phyloP scores from a whole-genome alignment of 2,888 invertebrate genomes.

The Apamea anceps region DNA sequence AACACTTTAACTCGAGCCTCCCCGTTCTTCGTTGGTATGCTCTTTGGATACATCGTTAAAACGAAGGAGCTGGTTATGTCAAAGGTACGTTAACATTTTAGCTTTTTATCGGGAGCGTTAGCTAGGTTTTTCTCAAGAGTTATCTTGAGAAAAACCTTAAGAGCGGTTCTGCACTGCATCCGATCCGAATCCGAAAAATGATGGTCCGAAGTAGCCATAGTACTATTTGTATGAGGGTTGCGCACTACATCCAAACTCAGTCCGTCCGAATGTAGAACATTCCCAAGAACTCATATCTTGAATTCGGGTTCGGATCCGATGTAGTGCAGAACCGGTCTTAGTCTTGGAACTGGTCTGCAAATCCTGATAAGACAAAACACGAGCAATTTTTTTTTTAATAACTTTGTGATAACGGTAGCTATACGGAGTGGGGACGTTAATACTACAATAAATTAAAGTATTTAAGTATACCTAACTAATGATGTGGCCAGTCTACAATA shows the following conservation, averaged over 20 bases:
- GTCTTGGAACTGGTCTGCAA: neutral
- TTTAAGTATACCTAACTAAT: neutral
- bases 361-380: neutral
- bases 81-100: conserved; percentile 59
- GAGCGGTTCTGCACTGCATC: no score
- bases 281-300: no score
- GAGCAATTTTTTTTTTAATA: neutral
- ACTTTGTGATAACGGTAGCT: neutral
- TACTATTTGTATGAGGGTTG: no score
- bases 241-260: no score
- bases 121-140: no score
- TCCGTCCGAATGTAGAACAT: no score
- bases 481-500: neutral
- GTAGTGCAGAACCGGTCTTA: no score
- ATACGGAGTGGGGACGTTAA: neutral
- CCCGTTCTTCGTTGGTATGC: conserved; percentile 77
- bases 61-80: conserved; percentile 64
- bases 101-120: no score
- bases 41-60: conserved; percentile 73
- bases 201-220: no score
- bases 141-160: neutral
- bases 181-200: no score
- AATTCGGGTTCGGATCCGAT: no score
- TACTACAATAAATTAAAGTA: neutral
- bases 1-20: conserved; percentile 77